These are phyloP conservation scores for Hedychridium roseum DNA, from an alignment of 2,888 invertebrate genomes.

Conservation along the genomic window DNA sequence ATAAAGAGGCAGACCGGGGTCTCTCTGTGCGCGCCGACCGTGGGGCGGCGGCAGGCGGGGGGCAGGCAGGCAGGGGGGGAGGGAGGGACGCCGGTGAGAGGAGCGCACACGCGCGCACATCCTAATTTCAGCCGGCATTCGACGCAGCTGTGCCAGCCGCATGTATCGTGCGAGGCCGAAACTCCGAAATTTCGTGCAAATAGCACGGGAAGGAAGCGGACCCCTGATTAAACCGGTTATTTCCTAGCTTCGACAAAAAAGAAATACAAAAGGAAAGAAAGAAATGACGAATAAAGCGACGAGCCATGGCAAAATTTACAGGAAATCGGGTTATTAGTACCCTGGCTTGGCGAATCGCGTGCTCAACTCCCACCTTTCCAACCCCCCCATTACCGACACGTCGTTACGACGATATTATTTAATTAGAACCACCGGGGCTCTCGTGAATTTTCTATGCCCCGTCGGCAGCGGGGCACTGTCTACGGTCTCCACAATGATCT, in stretches of 20 bases:
- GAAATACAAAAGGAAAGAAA: neutral
- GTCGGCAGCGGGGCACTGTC: no score
- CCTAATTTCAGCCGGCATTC: slow-evolving; percentile 55
- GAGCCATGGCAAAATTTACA: slow-evolving; percentile 29
- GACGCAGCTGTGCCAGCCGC: slow-evolving; percentile 53
- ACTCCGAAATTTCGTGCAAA: slow-evolving; percentile 49
- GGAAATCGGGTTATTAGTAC: slow-evolving; percentile 36
- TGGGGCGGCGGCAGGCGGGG: slow-evolving; percentile 5
- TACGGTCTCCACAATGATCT: no score
- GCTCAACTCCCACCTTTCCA: no score
- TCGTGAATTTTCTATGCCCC: no score
- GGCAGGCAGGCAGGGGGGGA: neutral
- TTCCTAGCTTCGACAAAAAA: slow-evolving; percentile 42
- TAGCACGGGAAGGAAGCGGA: slow-evolving; percentile 46
- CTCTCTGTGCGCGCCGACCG: no score
- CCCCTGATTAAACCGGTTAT: slow-evolving; percentile 47
- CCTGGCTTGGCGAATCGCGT: no score
- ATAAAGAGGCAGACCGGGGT: no score
- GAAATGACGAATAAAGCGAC: neutral
- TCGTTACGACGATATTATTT: no score
- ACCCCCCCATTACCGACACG: no score
- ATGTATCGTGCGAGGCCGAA: slow-evolving; percentile 43
- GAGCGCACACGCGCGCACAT: slow-evolving; percentile 38
- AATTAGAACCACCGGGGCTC: no score
- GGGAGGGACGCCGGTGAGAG: slow-evolving; percentile 2